Base-by-base conservation (phyloP, 2,888 invertebrate genomes). In the Orchesellides sinensis region DNA sequence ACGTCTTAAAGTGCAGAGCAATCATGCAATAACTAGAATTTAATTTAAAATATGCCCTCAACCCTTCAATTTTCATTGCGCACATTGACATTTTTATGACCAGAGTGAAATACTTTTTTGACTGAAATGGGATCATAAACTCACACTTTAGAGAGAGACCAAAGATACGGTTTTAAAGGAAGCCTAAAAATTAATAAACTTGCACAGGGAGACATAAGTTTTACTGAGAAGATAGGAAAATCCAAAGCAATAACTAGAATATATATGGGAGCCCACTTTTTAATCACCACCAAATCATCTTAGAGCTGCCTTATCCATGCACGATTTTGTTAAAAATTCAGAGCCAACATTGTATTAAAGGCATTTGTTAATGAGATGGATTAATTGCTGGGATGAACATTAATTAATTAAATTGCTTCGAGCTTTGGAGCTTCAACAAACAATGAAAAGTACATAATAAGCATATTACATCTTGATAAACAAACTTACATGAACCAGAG, bases 31-130 rank as follows among this genome's bases (percentile, higher is more conserved):
- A 59, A 32, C 35, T 63, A 25, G 52, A 63, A 52, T 70, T 72
- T 63, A 61, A 79, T 70, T 79, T 79, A 65, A 78, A 70, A 65
- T 52, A 70, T 79, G 70, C 79, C 69, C 65, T 54, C 70, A 79
- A 65, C 70, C 70, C 79, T 79, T 79, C 79, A 79, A 79, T 79
- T 79, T 79, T 72, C 52, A 70, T 79, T 49, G 79, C 17, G 17
- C 40, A 45, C 79, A 79, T 79, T 79, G 79, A 79, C 79, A 79
- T 79, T 79, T 79, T 79, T 79, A 79, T 61, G 70, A 79, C 61
- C 65, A 54, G 65, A 72, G 65, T 32, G 35, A 72, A 65, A 52
- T 45, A 70, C 79, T 72, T 69, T 66, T 79, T 54, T 79, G 70
- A 79, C 79, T 72, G 63, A 65, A 79, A 79, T 79, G 61, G 54